A percentile compares a stretch with the other conserved stretches of the same genome.
Evolutionary conservation across 92 coral and sea anemone genomes (phyloP).

Genomic region (Plumapathes pennacea): DNA sequence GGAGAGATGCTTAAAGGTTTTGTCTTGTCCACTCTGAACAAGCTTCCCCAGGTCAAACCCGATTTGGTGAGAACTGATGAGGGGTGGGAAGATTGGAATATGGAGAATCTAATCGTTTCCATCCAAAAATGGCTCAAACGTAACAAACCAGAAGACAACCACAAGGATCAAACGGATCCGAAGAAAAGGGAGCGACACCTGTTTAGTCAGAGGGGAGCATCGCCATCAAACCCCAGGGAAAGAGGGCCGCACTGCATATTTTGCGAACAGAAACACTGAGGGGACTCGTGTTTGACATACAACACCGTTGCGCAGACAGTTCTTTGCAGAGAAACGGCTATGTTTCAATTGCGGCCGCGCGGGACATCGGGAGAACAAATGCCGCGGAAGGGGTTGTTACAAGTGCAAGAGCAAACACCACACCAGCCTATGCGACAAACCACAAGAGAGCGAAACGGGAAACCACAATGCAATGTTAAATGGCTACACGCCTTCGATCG

Average conservation of each 20-base stretch:
- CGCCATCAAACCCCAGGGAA: too few species aligned
- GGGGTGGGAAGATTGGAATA: conserved; percentile 54
- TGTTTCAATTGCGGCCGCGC: conserved; percentile 54
- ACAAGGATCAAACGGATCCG: background rate
- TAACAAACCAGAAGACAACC: conserved; percentile 12
- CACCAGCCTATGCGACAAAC: conserved; percentile 44
- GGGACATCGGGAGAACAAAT: conserved; percentile 26
- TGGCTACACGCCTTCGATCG: conserved; percentile 8
- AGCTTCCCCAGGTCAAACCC: conserved; percentile 47
- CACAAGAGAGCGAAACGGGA: background rate
- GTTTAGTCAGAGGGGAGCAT: conserved; percentile 18
- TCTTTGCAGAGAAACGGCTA: conserved; percentile 32
- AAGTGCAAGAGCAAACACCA: conserved; percentile 53
- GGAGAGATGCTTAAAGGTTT: conserved; percentile 40
- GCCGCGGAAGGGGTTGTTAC: conserved; percentile 37
- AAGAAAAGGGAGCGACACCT: conserved; percentile 12
- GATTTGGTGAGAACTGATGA: conserved; percentile 62
- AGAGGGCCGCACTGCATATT: conserved; percentile 3
- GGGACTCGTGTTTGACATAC: conserved; percentile 2
- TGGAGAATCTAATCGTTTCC: conserved; percentile 28
- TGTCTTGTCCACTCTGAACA: conserved; percentile 40
- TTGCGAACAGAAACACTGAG: conserved; percentile 7
- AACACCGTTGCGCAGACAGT: conserved; percentile 1
- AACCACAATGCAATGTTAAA: background rate
- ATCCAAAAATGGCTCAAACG: conserved; percentile 39